These are phyloP conservation scores for Sialis lutaria DNA, from an alignment of 2,888 invertebrate genomes.

Conservation along the genomic window DNA sequence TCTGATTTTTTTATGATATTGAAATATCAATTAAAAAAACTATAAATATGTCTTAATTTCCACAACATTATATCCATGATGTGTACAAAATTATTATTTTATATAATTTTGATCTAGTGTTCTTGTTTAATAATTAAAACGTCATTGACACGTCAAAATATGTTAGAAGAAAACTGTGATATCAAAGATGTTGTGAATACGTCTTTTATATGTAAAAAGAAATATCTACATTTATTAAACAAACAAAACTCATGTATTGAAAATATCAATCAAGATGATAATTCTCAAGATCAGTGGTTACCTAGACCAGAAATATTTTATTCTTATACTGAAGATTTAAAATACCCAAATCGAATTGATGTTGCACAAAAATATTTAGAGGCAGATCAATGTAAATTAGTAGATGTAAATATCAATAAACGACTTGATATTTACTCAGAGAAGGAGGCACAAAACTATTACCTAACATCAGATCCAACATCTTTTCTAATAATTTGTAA, in stretches of 20 bases:
- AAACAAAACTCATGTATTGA: neutral
- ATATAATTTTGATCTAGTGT: no score
- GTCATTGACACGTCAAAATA: no score
- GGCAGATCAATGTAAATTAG: neutral
- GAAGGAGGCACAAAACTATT: slow-evolving; percentile 30
- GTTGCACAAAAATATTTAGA: neutral
- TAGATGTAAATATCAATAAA: no score
- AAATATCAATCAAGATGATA: neutral
- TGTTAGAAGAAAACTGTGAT: no score
- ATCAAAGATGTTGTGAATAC: no score
- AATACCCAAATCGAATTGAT: slow-evolving; percentile 20
- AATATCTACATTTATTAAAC: neutral
- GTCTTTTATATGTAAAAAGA: no score
- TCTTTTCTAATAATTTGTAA: slow-evolving; percentile 42
- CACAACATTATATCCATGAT: no score
- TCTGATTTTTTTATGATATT: no score
- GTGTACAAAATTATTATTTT: no score
- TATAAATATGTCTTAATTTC: no score
- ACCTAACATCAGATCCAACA: slow-evolving; percentile 31
- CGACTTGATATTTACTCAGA: slow-evolving; percentile 29
- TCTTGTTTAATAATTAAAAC: no score
- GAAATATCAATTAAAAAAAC: no score
- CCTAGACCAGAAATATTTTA: slow-evolving; percentile 26
- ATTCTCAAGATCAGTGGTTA: slow-evolving; percentile 15
- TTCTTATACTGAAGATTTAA: slow-evolving; percentile 24